Evolutionary conservation across 1,140 invertebrate species (phyloP), one percentile per base, ranked within the genome.

Genomic region (Zaprionus africanus): DNA sequence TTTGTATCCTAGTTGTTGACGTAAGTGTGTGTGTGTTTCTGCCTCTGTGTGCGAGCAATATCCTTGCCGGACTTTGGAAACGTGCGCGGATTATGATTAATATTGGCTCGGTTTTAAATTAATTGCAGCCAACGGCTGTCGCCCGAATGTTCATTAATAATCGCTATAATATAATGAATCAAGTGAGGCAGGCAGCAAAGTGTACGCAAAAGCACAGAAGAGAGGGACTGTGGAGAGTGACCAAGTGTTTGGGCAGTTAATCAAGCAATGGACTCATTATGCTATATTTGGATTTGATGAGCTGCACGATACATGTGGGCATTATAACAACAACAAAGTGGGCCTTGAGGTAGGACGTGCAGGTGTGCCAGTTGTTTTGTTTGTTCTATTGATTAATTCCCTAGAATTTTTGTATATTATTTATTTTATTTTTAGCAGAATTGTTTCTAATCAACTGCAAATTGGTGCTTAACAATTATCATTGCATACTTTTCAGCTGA

Each of bases 61-160:
- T 71, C 60, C 77, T 65, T 43, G 72, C 15, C 51, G 41, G 69
- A 71, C 80, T 76, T 74, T 51, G 67, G n/a, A 54, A 60, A 79
- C 78, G 66, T 82, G 74, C 58, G 51, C 31, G 81, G 58, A 84
- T 84, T 84, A 84, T 88, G 84, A 88, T 90, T 88, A 84, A 88
- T 88, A 88, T 84, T 90, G 81, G 75, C 43, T 81, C 56, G 81
- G 75, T 81, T 88, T 81, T 75, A 90, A 88, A 88, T 90, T 88
- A 88, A 88, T 88, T 88, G 81, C 67, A 36, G 69, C 69, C 71
- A 69, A 80, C 64, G 22, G 19, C 69, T 64, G 70, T 43, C 22
- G 51, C 63, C 57, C 38, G 1, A 41, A 34, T 56, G 11, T 58
- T 61, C 70, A 77, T 73, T 73, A 67, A 73, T 73, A 77, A 69